These are phyloP conservation scores for Xylota segnis DNA, from an alignment of 2,888 invertebrate species.

Conservation along the genomic window DNA sequence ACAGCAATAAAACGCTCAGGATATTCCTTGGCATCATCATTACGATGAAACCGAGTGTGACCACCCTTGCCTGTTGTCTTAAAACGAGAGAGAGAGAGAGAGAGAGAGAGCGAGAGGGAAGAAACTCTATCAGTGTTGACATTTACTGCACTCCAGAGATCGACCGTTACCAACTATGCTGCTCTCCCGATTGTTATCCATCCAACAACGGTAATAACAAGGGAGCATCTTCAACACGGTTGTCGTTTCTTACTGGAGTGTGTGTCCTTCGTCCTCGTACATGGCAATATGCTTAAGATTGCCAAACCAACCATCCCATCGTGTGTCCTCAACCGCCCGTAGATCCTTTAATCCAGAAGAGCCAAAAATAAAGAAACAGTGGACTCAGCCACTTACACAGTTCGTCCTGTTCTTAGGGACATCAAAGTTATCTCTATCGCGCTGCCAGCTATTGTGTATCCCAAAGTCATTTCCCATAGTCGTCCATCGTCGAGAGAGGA, in stretches of 20 bases:
- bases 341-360: slow-evolving; percentile 50
- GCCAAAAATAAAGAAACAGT: slow-evolving; percentile 4
- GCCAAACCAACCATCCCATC: slow-evolving; percentile 39
- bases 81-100: neutral
- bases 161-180: slow-evolving; percentile 27
- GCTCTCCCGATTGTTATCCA: slow-evolving; percentile 52
- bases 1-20: slow-evolving; percentile 63
- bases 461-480: slow-evolving; percentile 46
- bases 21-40: slow-evolving; percentile 50
- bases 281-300: slow-evolving; percentile 56
- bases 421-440: slow-evolving; percentile 34
- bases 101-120: neutral
- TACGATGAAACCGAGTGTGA: slow-evolving; percentile 53
- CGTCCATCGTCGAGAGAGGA: slow-evolving; percentile 33
- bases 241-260: slow-evolving; percentile 4
- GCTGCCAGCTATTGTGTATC: slow-evolving; percentile 42
- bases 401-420: slow-evolving; percentile 25
- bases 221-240: slow-evolving; percentile 27
- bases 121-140: slow-evolving; percentile 39
- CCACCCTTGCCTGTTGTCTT: slow-evolving; percentile 40
- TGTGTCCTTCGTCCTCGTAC: slow-evolving; percentile 41
- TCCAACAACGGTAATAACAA: slow-evolving; percentile 24
- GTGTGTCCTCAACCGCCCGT: slow-evolving; percentile 28
- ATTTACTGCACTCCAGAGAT: slow-evolving; percentile 65
- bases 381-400: slow-evolving; percentile 35